Percentiles rank a stretch among this genome's conserved stretches.
Conservation (phyloP, 37 sponge, comb jelly and placozoan genomes). For the Theonella swinhoei region DNA sequence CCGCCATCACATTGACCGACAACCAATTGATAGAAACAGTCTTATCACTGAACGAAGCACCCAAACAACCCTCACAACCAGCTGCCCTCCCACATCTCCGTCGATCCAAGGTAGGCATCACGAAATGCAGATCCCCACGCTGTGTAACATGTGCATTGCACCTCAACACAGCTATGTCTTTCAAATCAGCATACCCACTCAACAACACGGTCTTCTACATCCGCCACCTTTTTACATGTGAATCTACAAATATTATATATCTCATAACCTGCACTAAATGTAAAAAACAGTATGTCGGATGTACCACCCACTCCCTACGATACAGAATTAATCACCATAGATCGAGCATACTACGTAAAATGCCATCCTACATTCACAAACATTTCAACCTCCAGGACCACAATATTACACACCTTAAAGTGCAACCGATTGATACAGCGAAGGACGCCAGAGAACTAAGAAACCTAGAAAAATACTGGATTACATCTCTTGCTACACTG, state of each 20-base stretch:
- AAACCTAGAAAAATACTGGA: slow-evolving; percentile 25
- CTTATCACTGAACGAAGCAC: neutral
- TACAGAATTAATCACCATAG: slow-evolving; percentile 26
- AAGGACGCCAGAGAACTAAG: neutral
- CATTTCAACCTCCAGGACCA: slow-evolving; percentile 37
- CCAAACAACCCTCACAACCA: neutral
- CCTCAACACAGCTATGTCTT: neutral
- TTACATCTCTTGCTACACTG: neutral
- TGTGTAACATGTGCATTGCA: slow-evolving; percentile 37
- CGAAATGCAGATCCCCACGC: slow-evolving; percentile 7
- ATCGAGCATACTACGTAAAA: slow-evolving; percentile 5
- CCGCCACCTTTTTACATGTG: slow-evolving; percentile 22
- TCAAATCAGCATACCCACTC: neutral
- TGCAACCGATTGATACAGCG: slow-evolving; percentile 16
- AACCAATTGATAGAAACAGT: neutral
- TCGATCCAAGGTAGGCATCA: neutral
- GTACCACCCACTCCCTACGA: slow-evolving; percentile 5
- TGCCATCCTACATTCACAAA: neutral
- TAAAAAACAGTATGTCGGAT: slow-evolving; percentile 44
- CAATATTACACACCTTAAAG: neutral
- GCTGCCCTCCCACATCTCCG: neutral
- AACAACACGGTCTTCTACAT: neutral
- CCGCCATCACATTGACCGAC: neutral
- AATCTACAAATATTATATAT: slow-evolving; percentile 23
- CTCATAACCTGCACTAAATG: slow-evolving; percentile 47